Conservation (phyloP, 2,888 invertebrate species). For the Lumbricus terrestris region DNA sequence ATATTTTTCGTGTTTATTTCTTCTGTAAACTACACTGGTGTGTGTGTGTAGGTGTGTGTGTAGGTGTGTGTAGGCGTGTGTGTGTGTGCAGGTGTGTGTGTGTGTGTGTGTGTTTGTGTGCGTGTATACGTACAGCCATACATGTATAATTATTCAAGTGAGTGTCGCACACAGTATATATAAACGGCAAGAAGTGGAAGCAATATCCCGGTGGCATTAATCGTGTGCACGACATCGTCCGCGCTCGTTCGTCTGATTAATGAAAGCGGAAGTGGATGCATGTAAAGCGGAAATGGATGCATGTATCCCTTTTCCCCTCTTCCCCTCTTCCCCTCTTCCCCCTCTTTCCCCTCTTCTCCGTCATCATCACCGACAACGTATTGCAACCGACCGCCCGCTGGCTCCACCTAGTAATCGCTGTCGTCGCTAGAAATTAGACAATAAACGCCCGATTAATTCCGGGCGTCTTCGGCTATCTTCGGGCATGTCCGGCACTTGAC, state of each 20-base stretch:
- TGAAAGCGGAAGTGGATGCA: not conserved
- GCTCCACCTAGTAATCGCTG: constrained; percentile 10
- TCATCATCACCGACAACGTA: too few species aligned
- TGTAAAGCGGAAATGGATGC: too few species aligned
- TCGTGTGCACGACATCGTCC: too few species aligned
- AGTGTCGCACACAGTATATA: not conserved
- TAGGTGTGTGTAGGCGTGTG: too few species aligned
- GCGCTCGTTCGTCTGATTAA: constrained; percentile 19
- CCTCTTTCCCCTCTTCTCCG: too few species aligned
- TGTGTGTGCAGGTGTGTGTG: too few species aligned
- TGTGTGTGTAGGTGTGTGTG: too few species aligned
- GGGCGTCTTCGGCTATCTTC: not conserved
- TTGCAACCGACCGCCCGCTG: constrained; percentile 12
- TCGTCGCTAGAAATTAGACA: constrained; percentile 15
- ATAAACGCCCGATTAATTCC: constrained; percentile 13
- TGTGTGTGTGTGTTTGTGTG: too few species aligned
- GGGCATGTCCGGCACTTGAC: not conserved
- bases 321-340: not conserved
- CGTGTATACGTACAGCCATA: not conserved
- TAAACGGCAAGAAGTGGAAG: not conserved
- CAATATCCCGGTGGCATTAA: constrained; percentile 11
- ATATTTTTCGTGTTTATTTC: too few species aligned
- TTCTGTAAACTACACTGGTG: too few species aligned
- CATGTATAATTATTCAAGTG: not conserved
- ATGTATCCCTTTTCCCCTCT: not conserved